Percentiles rank a stretch among this genome's conserved stretches.
Conservation (phyloP, 2,797 vertebrate species). For the Platyrinchus mystaceus region DNA sequence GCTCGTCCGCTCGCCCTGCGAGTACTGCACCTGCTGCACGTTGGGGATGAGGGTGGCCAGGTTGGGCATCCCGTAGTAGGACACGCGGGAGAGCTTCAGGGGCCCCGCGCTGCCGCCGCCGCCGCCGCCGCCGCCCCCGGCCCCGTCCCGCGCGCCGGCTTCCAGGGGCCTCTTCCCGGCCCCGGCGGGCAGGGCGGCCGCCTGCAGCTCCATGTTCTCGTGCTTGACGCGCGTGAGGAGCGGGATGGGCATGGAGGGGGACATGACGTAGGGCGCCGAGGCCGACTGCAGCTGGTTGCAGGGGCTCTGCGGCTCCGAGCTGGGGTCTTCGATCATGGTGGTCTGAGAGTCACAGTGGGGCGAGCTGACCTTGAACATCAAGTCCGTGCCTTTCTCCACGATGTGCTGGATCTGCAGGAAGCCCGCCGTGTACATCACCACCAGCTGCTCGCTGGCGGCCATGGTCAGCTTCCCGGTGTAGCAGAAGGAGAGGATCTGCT, state of each 20-base stretch:
- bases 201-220: slow-evolving; percentile 84
- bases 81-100: slow-evolving; percentile 77
- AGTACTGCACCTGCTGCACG: slow-evolving; percentile 81
- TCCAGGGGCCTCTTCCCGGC: slow-evolving; percentile 78
- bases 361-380: slow-evolving; percentile 98
- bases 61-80: slow-evolving; percentile 79
- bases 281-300: slow-evolving; percentile 81
- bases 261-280: slow-evolving; percentile 81
- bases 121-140: neutral
- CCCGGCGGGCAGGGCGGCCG: slow-evolving; percentile 58
- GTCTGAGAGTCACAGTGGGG: slow-evolving; percentile 99
- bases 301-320: slow-evolving; percentile 94
- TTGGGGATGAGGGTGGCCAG: slow-evolving; percentile 82
- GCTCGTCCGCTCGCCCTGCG: slow-evolving; percentile 88
- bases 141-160: slow-evolving; percentile 49
- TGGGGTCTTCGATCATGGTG: slow-evolving; percentile 88
- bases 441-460: slow-evolving; percentile 98
- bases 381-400: slow-evolving; percentile 95
- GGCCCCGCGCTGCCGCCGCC: neutral
- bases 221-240: slow-evolving; percentile 89
- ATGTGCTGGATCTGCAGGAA: slow-evolving; percentile 99
- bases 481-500: slow-evolving; percentile 98
- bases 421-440: slow-evolving; percentile 99
- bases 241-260: slow-evolving; percentile 85
- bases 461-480: slow-evolving; percentile 98